Evolutionary conservation across 2,797 vertebrate species (phyloP), one percentile per base, ranked within the genome.

Genomic region (Cirrhinus mrigala): DNA sequence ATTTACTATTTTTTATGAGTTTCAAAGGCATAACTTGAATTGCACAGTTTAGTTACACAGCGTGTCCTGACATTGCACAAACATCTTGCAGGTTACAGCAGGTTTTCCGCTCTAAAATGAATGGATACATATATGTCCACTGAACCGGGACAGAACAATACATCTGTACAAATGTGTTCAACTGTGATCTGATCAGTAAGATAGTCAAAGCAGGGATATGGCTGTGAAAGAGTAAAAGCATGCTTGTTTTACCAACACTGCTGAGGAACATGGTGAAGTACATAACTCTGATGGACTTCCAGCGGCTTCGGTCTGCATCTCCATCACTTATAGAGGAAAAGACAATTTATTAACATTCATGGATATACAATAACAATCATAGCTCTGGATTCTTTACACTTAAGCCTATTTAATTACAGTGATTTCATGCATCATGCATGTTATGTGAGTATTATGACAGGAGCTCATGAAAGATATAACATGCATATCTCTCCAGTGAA

Each of bases 211-310:
- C 44, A 48, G 18, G 1, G 48, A 48, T 33, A 20, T 29, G 27
- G 3, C 10, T 22, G 15, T 71, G 27, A 18, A 2, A 24, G 22
- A 64, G 1, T 15, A 71, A 48, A 0, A 66, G 40, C 15, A 68
- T 20, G 24, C 15, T 4, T 37, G 33, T 12, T n/a, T 84, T 93
- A 99, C 98, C 98, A n/a, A 99, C 94, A 89, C 98, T 99, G 91
- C 98, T 99, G 91, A 99, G 96, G 90, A 99, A 99, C 98, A 99
- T 99, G 3, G 98, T 99, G 80, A 99, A 96, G 90, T 99, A 98
- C 95, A 99, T 98, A 90, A 99, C 92, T 86, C 97, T 93, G 91
- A 99, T 97, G 8, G 98, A 99, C 91, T 96, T 92, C 98, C 98
- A 99, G 14, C 98, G 95, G 90, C 95, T 97, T 40, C 87, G 96